Evolutionary conservation across 2,888 invertebrate genomes (phyloP), one percentile per base, ranked within the genome.

Genomic region (Andrena minutula): DNA sequence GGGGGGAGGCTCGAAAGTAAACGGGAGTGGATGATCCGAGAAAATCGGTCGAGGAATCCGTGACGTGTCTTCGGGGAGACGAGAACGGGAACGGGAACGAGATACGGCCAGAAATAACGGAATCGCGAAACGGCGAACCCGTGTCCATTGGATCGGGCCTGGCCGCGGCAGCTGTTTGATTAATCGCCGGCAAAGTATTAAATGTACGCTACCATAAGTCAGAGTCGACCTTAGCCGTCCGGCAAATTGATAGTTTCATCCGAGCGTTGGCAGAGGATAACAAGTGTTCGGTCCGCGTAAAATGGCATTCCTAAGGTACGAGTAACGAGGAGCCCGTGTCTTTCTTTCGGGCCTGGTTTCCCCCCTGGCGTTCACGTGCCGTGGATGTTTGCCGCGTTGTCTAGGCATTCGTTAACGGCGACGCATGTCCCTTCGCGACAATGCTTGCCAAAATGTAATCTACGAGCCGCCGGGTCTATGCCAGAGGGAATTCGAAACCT

Each of bases 391-490:
- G 80, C 76, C 80, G 79, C 58, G 26, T 76, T 64, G 72, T 84
- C 77, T 63, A 76, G 75, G 84, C 89, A 89, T 89, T 90, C 83
- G 89, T 90, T 88, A 88, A 78, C 86, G 85, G 84, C 84, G 87
- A 88, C 84, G 82, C 76, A 79, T 86, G 88, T 87, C 89, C 79
- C 60, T 72, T 78, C 82, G 73, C 61, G 78, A 83, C 81, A 81
- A 80, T 82, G 74, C 88, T 87, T 90, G 90, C 90, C 90, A 90
- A 88, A 78, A 82, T 66, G 49, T 85, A 82, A 86, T 88, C 74
- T 85, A 88, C 70, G 86, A 79, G 71, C 53, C 8, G 32, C 23
- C 35, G 68, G 41, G 66, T 51, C 61, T 51, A 76, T 76, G 86
- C 82, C 74, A 86, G 74, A 63, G 69, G 72, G 64, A 77, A 84